Evolutionary conservation across 2,797 vertebrate genomes (phyloP).

Genomic region (Myotis vivesi): DNA sequence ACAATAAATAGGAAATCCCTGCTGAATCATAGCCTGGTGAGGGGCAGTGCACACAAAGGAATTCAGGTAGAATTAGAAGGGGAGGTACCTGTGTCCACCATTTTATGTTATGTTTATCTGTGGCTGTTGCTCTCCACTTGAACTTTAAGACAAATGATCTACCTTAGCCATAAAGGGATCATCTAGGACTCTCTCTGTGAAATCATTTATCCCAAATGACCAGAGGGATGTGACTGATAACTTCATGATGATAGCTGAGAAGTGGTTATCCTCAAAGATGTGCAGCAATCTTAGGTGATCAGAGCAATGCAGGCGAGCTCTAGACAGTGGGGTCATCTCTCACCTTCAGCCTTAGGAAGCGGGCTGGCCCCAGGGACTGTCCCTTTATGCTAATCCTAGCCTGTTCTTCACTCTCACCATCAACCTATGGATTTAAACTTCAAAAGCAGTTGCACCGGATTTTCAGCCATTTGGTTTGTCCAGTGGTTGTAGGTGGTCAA

Average conservation of each 20-base stretch:
- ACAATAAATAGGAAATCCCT: background rate
- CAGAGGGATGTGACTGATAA: background rate
- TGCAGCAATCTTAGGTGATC: background rate
- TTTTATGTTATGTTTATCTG: background rate
- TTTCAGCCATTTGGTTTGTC: background rate
- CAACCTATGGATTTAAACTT: background rate
- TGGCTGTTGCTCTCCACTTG: background rate
- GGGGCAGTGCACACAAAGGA: background rate
- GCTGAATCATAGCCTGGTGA: background rate
- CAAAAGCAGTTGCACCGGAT: background rate
- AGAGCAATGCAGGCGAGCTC: background rate
- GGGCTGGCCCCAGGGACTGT: background rate
- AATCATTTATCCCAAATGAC: background rate
- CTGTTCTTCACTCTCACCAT: background rate
- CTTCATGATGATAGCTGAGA: background rate
- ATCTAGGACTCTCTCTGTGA: background rate
- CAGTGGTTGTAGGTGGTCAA: background rate
- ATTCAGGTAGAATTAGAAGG: background rate
- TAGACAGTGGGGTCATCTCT: background rate
- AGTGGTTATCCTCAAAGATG: background rate
- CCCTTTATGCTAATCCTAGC: background rate
- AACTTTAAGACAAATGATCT: background rate
- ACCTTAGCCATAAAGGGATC: background rate
- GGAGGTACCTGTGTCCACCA: background rate
- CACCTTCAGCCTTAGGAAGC: background rate